Conservation (phyloP, 2,888 invertebrate genomes). For the Clistopyga incitator region DNA sequence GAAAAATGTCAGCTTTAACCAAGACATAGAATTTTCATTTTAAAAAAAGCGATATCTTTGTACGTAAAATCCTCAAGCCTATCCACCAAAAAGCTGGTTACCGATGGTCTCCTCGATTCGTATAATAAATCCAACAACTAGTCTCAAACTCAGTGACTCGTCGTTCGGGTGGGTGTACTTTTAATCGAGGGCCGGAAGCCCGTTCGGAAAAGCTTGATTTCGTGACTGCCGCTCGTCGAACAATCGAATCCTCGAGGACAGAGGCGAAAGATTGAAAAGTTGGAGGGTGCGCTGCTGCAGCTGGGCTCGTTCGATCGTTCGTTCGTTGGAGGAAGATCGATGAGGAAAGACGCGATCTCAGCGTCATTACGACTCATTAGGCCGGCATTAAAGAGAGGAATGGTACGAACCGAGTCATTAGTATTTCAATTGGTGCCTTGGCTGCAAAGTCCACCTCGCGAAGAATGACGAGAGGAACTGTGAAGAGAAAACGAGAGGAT, state of each 20-base stretch:
- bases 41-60: too few relatives aligned
- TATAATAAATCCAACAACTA: conserved; percentile 4
- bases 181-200: background rate
- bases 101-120: background rate
- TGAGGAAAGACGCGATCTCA: conserved; percentile 36
- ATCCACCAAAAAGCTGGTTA: background rate
- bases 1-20: too few relatives aligned
- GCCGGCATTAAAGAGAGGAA: conserved; percentile 59
- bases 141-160: background rate
- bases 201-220: background rate
- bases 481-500: conserved; percentile 10
- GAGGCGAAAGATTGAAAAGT: conserved; percentile 13
- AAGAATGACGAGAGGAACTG: conserved; percentile 43
- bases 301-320: background rate
- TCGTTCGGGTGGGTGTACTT: background rate
- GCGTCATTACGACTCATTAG: conserved; percentile 69
- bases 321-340: conserved; percentile 37
- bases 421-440: conserved; percentile 64
- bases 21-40: too few relatives aligned
- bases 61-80: too few relatives aligned
- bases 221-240: background rate
- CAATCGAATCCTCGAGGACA: background rate
- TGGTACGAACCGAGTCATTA: conserved; percentile 57
- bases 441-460: conserved; percentile 11
- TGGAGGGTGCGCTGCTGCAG: background rate